phyloP scores from a whole-genome alignment of 1,140 invertebrate species.

The Pectinophora gossypiella region DNA sequence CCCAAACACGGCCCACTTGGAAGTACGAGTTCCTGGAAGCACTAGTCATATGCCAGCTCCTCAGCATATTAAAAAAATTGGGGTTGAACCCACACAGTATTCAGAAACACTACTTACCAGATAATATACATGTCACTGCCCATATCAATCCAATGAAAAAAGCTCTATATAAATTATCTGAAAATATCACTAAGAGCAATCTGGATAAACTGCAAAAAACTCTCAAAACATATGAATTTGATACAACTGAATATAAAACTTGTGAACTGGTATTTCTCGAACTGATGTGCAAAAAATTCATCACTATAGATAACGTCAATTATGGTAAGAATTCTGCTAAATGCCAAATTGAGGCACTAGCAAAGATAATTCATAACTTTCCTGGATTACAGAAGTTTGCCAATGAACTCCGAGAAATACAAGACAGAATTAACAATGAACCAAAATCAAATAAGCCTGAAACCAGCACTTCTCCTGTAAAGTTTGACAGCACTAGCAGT shows the following conservation, averaged over 20 bases:
- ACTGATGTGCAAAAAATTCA: slow-evolving; percentile 54
- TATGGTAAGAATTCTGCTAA: slow-evolving; percentile 21
- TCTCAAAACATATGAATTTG: slow-evolving; percentile 39
- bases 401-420: slow-evolving; percentile 32
- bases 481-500: slow-evolving; percentile 16
- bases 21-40: slow-evolving; percentile 60
- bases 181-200: slow-evolving; percentile 41
- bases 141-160: slow-evolving; percentile 59
- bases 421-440: slow-evolving; percentile 31
- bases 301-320: slow-evolving; percentile 31
- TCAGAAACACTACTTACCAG: slow-evolving; percentile 39
- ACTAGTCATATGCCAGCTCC: slow-evolving; percentile 48
- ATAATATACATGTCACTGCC: slow-evolving; percentile 30
- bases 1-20: slow-evolving; percentile 45
- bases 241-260: slow-evolving; percentile 42
- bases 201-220: slow-evolving; percentile 47
- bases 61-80: slow-evolving; percentile 48
- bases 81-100: slow-evolving; percentile 44
- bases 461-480: background rate
- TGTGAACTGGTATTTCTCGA: slow-evolving; percentile 59
- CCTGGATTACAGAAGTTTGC: slow-evolving; percentile 31
- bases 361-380: slow-evolving; percentile 46
- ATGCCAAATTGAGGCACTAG: slow-evolving; percentile 38
- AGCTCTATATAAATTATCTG: slow-evolving; percentile 52
- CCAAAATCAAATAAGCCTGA: background rate